A percentile compares a stretch with the other conserved stretches of the same genome.
These are phyloP conservation scores for Timandra comae DNA, from an alignment of 2,888 invertebrate species.

Conservation along the genomic window DNA sequence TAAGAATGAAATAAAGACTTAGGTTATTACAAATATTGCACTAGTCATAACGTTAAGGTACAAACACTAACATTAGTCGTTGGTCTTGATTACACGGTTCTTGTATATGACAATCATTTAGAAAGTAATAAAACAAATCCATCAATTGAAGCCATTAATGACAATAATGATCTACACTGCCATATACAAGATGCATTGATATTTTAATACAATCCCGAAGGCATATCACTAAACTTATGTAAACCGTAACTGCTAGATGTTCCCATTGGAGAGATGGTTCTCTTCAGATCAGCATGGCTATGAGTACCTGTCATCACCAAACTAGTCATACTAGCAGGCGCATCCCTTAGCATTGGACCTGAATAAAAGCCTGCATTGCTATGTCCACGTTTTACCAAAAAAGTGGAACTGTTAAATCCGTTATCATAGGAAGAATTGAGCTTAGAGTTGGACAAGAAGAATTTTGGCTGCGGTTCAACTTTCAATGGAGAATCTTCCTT, in stretches of 20 bases:
- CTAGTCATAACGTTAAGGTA: slow-evolving; percentile 62
- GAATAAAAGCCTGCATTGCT: slow-evolving; percentile 81
- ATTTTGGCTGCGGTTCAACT: slow-evolving; percentile 52
- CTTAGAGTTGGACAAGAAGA: slow-evolving; percentile 52
- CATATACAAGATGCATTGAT: slow-evolving; percentile 18
- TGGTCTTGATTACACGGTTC: slow-evolving; percentile 53
- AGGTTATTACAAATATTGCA: slow-evolving; percentile 66
- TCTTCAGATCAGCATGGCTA: slow-evolving; percentile 64
- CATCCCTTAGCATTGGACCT: slow-evolving; percentile 70
- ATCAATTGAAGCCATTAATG: too few relatives aligned
- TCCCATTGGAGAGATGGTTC: slow-evolving; percentile 58
- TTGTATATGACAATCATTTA: slow-evolving; percentile 13
- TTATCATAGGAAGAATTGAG: slow-evolving; percentile 52
- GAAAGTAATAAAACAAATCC: background rate
- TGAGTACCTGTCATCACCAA: slow-evolving; percentile 62
- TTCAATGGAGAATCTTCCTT: slow-evolving; percentile 46
- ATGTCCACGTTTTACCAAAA: slow-evolving; percentile 79
- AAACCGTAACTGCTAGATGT: slow-evolving; percentile 56
- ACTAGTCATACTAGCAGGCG: slow-evolving; percentile 68
- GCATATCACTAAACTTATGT: slow-evolving; percentile 83
- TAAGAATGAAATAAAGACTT: slow-evolving; percentile 6
- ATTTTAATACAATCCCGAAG: slow-evolving; percentile 81
- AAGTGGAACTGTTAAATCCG: slow-evolving; percentile 67
- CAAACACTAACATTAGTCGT: slow-evolving; percentile 68
- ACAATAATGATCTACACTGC: slow-evolving; percentile 13